Evolutionary conservation across 2,113 vertebrate genomes (phyloP).

Genomic region (Anarrhichthys ocellatus): DNA sequence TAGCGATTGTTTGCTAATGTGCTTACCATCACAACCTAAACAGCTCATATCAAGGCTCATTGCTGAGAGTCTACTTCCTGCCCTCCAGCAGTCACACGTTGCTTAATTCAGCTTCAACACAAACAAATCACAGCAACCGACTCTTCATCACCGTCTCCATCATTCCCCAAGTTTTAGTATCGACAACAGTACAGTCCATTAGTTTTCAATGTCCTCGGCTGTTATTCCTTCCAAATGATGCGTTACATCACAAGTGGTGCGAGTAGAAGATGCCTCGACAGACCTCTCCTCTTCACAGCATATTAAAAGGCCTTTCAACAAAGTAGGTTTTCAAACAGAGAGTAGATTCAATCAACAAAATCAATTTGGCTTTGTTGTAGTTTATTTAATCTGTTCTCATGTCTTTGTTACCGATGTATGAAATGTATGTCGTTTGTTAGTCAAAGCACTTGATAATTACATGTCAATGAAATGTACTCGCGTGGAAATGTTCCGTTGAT

Average conservation of each 20-base stretch:
- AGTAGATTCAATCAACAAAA: neutral
- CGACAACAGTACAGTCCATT: slow-evolving; percentile 59
- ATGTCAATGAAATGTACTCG: slow-evolving; percentile 4
- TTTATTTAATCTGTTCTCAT: neutral
- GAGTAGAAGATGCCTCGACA: slow-evolving; percentile 18
- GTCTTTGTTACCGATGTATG: too few species aligned
- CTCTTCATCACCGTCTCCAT: slow-evolving; percentile 38
- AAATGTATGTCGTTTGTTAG: neutral
- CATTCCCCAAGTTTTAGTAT: slow-evolving; percentile 42
- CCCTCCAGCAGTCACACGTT: slow-evolving; percentile 28
- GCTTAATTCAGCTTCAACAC: slow-evolving; percentile 35
- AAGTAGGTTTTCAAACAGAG: neutral
- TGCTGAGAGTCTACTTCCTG: slow-evolving; percentile 26
- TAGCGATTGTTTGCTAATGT: slow-evolving; percentile 27
- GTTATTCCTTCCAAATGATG: slow-evolving; percentile 42
- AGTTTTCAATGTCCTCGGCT: slow-evolving; percentile 51
- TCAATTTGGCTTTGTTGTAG: neutral
- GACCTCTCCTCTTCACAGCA: neutral
- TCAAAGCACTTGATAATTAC: neutral
- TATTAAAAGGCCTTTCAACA: slow-evolving; percentile 9
- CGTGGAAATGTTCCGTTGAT: neutral
- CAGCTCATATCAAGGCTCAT: slow-evolving; percentile 37
- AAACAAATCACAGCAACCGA: slow-evolving; percentile 45
- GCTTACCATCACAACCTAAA: slow-evolving; percentile 25
- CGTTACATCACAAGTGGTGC: slow-evolving; percentile 26